Base-by-base conservation (phyloP, 2,797 vertebrate species). In the Chelmon rostratus region DNA sequence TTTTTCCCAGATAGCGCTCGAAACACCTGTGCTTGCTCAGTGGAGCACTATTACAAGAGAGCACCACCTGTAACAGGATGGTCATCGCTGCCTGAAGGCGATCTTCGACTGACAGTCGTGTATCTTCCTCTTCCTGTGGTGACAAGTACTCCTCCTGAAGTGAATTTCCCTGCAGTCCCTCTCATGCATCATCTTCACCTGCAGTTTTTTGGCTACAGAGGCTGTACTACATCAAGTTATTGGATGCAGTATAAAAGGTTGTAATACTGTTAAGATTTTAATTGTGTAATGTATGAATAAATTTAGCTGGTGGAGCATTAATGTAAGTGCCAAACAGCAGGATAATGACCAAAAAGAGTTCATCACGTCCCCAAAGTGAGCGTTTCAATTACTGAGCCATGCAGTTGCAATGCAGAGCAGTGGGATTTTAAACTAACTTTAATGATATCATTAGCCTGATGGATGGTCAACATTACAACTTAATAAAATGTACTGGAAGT, bases 61-160 rank as follows among this genome's bases (percentile, higher is more conserved):
- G 23, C 6, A 21, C 54, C 72, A 50, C 40, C 52, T 61, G 33
- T 28, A 70, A 69, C 68, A 77, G 35, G 56, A 71, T 71, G 79
- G 70, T 59, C 42, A 78, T 33, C 59, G 83, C 68, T 73, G 68
- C 81, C 81, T 69, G 40, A 0, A 66, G 73, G 75, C 58, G 28
- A 37, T 78, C 73, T 78, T 21, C 47, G 49, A 59, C 49, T 50
- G 64, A 61, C 42, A 52, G 68, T 83, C 47, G 9, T 71, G 53
- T 61, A 28, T 76, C 38, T 38, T 69, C 37, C 5, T 74, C 10
- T 52, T 84, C 46, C 12, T 54, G 58, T 44, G 9, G 59, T 54
- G 61, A 64, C 28, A 53, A 57, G 54, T 68, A n/a, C 33, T 72
- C 68, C 23, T 58, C 44, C 38, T 71, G 23, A 76, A 66, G 50